Evolutionary conservation across 2,888 invertebrate species (phyloP), one percentile per base, ranked within the genome.

Genomic region (Xylota segnis): DNA sequence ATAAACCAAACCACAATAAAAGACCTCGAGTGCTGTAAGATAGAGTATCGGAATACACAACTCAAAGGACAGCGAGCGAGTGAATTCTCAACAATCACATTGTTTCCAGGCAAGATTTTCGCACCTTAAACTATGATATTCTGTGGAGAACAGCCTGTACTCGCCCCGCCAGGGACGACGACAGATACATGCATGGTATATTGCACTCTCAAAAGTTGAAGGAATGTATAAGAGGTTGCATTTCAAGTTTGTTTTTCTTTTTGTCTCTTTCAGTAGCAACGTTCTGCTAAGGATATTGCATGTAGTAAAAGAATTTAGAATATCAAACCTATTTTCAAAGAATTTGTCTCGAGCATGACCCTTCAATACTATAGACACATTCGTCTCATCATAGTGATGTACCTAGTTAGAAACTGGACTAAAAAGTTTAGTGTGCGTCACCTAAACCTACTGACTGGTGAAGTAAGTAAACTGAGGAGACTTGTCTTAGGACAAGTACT

Each of bases 1-100:
- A 86, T 81, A 86, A 86, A 84, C 74, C 71, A 86, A 86, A 72
- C 71, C 76, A 68, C 66, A 76, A 54, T 76, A 59, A 81, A 47
- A 71, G 74, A 78, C 74, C 74, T 52, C 77, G 72, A 43, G 14
- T 58, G 45, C 50, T 71, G 71, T 63, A 72, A 81, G 86, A 86
- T 86, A 77, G 66, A 76, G 75, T 77, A 82, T 76, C 76, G 32
- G 56, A 72, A 63, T 40, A 63, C 72, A 70, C 81, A 68, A 81
- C 76, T 68, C 59, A 71, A 72, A 65, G 75, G 75, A 76, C 66
- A 59, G 63, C 29, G 18, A 27, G 34, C 63, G 29, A 68, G 47
- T 47, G 32, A 71, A 18, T 61, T 86, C 72, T 82, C 59, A 70
- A 82, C 76, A 86, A 77, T 77, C 23, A 72, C 82, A 82, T 82